A percentile compares a stretch with the other conserved stretches of the same genome.
These are phyloP conservation scores for Malacoctenus gilli DNA, from an alignment of 2,797 vertebrate species.

Conservation along the genomic window DNA sequence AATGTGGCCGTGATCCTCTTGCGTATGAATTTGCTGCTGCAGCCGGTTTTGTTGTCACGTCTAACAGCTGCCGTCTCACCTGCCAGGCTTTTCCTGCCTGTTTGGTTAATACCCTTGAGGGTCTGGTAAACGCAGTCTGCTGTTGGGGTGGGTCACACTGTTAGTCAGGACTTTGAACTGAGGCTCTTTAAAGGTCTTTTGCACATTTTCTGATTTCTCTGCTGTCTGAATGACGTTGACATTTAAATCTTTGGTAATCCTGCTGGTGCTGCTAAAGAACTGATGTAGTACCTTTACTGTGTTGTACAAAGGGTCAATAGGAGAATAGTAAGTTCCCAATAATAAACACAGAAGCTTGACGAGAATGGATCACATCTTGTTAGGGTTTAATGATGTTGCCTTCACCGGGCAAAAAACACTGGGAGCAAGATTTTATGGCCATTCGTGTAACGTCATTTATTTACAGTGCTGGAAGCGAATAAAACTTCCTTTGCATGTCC, in stretches of 20 bases:
- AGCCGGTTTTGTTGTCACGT: slow-evolving; percentile 19
- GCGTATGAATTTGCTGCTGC: slow-evolving; percentile 13
- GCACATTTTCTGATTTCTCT: slow-evolving; percentile 4
- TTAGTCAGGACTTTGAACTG: neutral
- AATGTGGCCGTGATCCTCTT: slow-evolving; percentile 23
- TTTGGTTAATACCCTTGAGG: slow-evolving; percentile 16
- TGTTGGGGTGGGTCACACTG: neutral
- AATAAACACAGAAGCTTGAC: neutral
- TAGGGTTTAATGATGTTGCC: neutral
- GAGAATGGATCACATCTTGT: neutral
- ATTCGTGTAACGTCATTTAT: slow-evolving; percentile 4
- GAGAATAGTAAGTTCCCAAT: neutral
- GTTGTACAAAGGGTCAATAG: neutral
- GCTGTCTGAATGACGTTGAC: slow-evolving; percentile 5
- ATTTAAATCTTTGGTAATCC: slow-evolving; percentile 3
- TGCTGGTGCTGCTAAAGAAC: neutral
- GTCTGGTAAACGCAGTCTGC: neutral
- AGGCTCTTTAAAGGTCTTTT: neutral
- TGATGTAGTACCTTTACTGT: slow-evolving; percentile 8
- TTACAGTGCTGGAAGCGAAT: slow-evolving; percentile 1
- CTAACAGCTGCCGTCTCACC: slow-evolving; percentile 30
- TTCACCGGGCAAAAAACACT: slow-evolving; percentile 2
- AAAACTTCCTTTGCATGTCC: slow-evolving; percentile 11
- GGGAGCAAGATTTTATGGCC: slow-evolving; percentile 1
- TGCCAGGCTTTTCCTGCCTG: slow-evolving; percentile 11